Conservation (phyloP, 1,140 invertebrate genomes). For the Tetraneura akinire region DNA sequence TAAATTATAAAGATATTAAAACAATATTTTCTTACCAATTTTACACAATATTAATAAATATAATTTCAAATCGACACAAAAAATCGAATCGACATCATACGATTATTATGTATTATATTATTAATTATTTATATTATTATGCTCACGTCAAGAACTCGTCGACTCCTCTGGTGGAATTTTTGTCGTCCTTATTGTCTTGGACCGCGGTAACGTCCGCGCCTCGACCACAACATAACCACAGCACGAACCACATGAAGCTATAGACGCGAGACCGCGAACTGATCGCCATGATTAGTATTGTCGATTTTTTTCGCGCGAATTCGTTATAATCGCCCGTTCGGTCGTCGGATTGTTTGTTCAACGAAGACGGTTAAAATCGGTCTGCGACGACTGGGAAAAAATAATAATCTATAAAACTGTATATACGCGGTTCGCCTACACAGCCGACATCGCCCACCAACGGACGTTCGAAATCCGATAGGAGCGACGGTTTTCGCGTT, state of each 20-base stretch:
- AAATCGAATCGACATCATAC: too few relatives aligned
- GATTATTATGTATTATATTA: too few relatives aligned
- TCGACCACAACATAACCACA: not conserved
- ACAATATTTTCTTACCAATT: too few relatives aligned
- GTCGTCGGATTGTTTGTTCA: too few relatives aligned
- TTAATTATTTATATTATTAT: not conserved
- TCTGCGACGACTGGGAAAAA: conserved; percentile 6
- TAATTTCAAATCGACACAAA: too few relatives aligned
- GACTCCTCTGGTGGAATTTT: conserved; percentile 7
- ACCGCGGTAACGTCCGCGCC: not conserved
- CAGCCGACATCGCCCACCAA: conserved; percentile 1
- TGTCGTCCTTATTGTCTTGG: not conserved
- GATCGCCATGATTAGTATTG: not conserved
- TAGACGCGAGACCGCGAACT: not conserved
- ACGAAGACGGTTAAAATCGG: not conserved
- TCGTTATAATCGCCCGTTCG: not conserved
- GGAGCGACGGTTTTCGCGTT: conserved; percentile 1
- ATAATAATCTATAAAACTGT: too few relatives aligned
- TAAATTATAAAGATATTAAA: too few relatives aligned
- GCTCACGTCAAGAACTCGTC: conserved; percentile 33
- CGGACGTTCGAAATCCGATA: not conserved
- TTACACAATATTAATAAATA: too few relatives aligned
- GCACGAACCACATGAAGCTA: not conserved
- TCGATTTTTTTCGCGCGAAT: not conserved
- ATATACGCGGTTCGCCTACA: conserved; percentile 6